Base-by-base conservation (phyloP, 2,113 vertebrate species). In the Sisor rabdophorus region DNA sequence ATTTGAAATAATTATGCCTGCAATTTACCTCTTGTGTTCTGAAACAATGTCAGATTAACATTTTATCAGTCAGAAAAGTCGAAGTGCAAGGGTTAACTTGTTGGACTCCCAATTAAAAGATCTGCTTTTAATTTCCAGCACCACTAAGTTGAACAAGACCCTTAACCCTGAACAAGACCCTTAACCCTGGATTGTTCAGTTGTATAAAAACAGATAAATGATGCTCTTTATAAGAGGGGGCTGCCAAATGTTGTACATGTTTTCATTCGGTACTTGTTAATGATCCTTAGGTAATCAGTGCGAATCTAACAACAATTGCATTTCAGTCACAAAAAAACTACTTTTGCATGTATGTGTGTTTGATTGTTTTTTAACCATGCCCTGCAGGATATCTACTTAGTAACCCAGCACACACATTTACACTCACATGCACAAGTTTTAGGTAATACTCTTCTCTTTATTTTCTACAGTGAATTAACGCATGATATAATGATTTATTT, bases 381-480 rank as follows among this genome's bases (percentile, higher is more conserved):
- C 68, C 68, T 20, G 48, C 16, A 72, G 47, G 30, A 11, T 30
- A 6, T 44, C 47, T 63, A 15, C 44, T 65, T 48, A 64, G 65
- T 20, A 48, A 16, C 22, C 24, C 69, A 24, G 22, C 54, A 30
- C 20, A 71, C 17, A 50, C 17, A 54, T 15, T 50, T 19, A 16
- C 12, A 7, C 20, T 63, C 17, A 50, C 17, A 54, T 15, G 50
- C 26, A 16, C 11, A 7, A 36, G 32, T 36, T 16, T 55, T 16
- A 44, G 68, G 47, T 54, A 71, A 63, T 32, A 44, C 64, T 32
- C 53, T 28, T 32, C 50, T 16, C 40, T 44, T 36, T 44, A 44
- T 44, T 44, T n/a, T 71, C n/a, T 65, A 32, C 32, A 48, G 22
- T 55, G 30, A 78, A 26, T 28, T 20, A 71, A 77, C 22, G 44